Conservation (phyloP, 2,113 vertebrate species). For the Pluvianellus socialis region DNA sequence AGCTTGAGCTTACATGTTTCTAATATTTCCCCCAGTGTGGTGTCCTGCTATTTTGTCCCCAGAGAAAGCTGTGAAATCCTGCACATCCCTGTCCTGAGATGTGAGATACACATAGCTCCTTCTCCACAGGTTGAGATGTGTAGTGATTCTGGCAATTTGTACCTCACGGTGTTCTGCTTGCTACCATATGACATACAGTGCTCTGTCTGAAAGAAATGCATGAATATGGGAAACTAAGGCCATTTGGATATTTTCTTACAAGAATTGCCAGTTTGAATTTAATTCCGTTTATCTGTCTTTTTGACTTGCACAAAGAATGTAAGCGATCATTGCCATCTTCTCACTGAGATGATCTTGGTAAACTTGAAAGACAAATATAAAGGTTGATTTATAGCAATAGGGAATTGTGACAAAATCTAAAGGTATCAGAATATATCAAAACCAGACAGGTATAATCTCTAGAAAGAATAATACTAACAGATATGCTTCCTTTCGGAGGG, state of each 20-base stretch:
- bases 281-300: background rate
- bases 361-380: conserved; percentile 1
- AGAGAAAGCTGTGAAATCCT: background rate
- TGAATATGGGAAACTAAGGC: background rate
- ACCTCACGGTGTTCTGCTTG: background rate
- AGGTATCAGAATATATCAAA: background rate
- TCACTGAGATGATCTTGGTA: conserved; percentile 10
- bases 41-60: background rate
- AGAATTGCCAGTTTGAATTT: background rate
- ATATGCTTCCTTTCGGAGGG: background rate
- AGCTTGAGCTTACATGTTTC: background rate
- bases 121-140: background rate
- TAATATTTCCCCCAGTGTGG: background rate
- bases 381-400: background rate
- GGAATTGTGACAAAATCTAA: background rate
- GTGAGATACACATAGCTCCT: background rate
- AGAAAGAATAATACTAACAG: background rate
- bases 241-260: background rate
- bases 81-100: background rate
- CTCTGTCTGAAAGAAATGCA: background rate
- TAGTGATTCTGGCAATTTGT: background rate
- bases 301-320: conserved; percentile 44
- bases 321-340: background rate
- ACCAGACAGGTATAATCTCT: background rate
- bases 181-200: background rate